Evolutionary conservation across 1,140 invertebrate genomes (phyloP), one percentile per base, ranked within the genome.

Genomic region (Watersipora subatra): DNA sequence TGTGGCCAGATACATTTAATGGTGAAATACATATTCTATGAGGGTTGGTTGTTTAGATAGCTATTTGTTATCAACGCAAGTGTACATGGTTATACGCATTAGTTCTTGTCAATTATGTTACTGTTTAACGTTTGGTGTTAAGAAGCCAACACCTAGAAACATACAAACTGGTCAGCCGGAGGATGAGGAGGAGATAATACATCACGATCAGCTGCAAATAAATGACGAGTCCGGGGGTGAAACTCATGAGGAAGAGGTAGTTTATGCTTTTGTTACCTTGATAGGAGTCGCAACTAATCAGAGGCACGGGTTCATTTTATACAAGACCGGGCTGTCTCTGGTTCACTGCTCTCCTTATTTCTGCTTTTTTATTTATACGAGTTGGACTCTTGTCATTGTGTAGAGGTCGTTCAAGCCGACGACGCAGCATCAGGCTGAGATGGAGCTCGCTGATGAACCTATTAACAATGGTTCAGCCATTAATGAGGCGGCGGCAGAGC

Each of bases 181-280:
- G 7, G 34, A 46, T n/a, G n/a, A n/a, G n/a, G 34, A 46, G 34
- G 34, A 46, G 34, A 46, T 46, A 46, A 46, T 46, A 12, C 34
- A 46, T 46, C 34, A 46, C n/a, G 34, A 46, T 46, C 34, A 46
- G 7, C n/a, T 46, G 34, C 34, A 46, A n/a, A 46, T 46, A 19
- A 62, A n/a, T 15, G 22, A 62, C 15, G 22, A 22, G 20, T n/a
- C 20, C 20, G n/a, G 19, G 20, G 17, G 28, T 15, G 15, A 12
- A 12, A 7, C 17, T 22, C 27, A 62, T 28, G 61, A 62, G 28
- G 61, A 62, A 62, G 61, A 62, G 61, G 61, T 62, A 24, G n/a
- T 12, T 12, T 22, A 59, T n/a, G n/a, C n/a, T n/a, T 15, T 55
- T n/a, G 34, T 55, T 55, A 55, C 34, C n/a, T n/a, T n/a, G n/a